Conservation (phyloP, 2,888 invertebrate genomes). For the Polydrusus cervinus region DNA sequence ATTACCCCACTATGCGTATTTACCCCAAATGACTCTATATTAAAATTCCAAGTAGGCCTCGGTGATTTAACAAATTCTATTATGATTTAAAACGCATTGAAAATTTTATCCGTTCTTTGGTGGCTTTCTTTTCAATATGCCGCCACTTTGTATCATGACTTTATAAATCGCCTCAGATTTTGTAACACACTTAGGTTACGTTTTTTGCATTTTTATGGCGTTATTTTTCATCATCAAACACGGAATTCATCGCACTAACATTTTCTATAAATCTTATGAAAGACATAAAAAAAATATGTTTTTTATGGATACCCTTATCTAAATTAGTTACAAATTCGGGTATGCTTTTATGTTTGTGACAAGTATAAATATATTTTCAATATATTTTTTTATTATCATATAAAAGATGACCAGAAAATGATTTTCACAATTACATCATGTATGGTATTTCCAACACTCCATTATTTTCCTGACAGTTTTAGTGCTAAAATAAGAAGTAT, state of each 20-base stretch:
- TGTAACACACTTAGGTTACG: slow-evolving; percentile 34
- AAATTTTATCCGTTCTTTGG: slow-evolving; percentile 21
- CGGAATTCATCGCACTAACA: slow-evolving; percentile 30
- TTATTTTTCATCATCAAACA: slow-evolving; percentile 41
- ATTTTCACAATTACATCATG: too few relatives aligned
- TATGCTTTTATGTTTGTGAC: slow-evolving; percentile 1
- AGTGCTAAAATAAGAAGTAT: too few relatives aligned
- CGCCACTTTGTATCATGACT: slow-evolving; percentile 31
- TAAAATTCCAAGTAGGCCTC: slow-evolving; percentile 9
- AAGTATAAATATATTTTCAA: neutral
- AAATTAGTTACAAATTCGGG: slow-evolving; percentile 1
- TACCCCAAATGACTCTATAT: slow-evolving; percentile 3
- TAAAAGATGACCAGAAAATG: too few relatives aligned
- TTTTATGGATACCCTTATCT: slow-evolving; percentile 11
- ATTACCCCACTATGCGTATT: too few relatives aligned
- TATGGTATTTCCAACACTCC: too few relatives aligned
- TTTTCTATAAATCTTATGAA: slow-evolving; percentile 40
- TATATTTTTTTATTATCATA: neutral
- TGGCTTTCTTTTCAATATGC: slow-evolving; percentile 33
- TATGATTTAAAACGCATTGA: slow-evolving; percentile 39
- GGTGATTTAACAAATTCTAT: slow-evolving; percentile 37
- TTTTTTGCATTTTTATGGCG: slow-evolving; percentile 44
- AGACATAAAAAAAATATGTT: slow-evolving; percentile 29
- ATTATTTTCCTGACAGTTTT: too few relatives aligned
- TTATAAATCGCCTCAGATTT: slow-evolving; percentile 35